Base-by-base conservation (phyloP, 2,113 vertebrate genomes). In the Lanius collurio region DNA sequence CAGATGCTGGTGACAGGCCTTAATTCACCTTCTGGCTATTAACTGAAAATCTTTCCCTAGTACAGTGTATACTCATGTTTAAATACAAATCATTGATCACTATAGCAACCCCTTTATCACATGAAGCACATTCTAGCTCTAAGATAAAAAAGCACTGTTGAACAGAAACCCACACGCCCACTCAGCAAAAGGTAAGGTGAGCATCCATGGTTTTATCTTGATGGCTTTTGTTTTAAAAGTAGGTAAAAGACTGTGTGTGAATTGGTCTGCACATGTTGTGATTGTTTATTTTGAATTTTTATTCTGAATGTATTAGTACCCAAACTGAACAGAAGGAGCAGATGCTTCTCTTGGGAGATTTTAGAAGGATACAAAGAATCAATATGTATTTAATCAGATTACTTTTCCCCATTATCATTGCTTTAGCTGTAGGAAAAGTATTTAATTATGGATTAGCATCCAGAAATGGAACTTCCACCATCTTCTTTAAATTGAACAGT, bases 21-120 rank as follows among this genome's bases (percentile, higher is more conserved):
- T 96, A 96, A 96, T 96, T 98, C 97, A 97, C 95, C 95, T 96
- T 90, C 97, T 97, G 94, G 92, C 87, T 97, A 93, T 96, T 97
- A 95, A 89, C 64, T 94, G 94, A 93, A 98, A 97, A 95, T 95
- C 97, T 96, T 97, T 89, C 97, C 94, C 97, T 96, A 97, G 97
- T 97, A 97, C 97, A 98, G 95, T 94, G 95, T 95, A 95, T 97
- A 97, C 90, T 96, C 97, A 83, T 98, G 98, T 98, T 98, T 98
- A 97, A 98, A 97, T 97, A 98, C 96, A 98, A 95, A 95, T 93
- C 95, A 97, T 49, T 74, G 95, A 90, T 98, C 95, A 83, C 98
- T 98, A 98, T 98, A 97, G 98, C 98, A 98, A 98, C 97, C 94
- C 92, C 71, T 97, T 97, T 97, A 97, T 97, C 97, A 96, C 96